Evolutionary conservation across 2,888 invertebrate genomes (phyloP).

Genomic region (Polia nebulosa): DNA sequence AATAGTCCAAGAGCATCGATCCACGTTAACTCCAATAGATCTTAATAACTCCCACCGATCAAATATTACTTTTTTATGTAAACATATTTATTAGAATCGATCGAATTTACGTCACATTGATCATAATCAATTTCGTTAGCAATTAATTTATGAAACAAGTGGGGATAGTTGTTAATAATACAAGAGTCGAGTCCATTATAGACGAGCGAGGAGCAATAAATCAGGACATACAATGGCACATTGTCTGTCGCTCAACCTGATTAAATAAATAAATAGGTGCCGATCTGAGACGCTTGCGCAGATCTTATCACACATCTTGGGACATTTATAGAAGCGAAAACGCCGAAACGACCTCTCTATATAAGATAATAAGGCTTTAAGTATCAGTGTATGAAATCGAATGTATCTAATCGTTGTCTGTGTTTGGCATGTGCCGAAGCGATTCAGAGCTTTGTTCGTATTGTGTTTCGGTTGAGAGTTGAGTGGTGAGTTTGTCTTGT

Average conservation of each 20-base stretch:
- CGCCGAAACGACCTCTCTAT: constrained; percentile 77
- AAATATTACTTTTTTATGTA: constrained; percentile 59
- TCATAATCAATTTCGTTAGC: constrained; percentile 57
- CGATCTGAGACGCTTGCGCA: constrained; percentile 83
- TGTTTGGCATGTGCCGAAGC: constrained; percentile 63
- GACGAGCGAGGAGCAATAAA: constrained; percentile 83
- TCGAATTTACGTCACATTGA: constrained; percentile 56
- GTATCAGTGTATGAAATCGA: constrained; percentile 72
- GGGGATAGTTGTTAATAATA: constrained; percentile 75
- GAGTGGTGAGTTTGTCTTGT: constrained; percentile 69
- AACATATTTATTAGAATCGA: constrained; percentile 58
- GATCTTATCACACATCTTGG: constrained; percentile 85
- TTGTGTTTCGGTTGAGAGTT: constrained; percentile 70
- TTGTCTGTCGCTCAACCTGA: constrained; percentile 89
- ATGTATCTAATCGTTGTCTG: constrained; percentile 73
- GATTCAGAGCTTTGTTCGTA: constrained; percentile 71
- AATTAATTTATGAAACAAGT: constrained; percentile 72
- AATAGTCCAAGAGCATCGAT: constrained; percentile 55
- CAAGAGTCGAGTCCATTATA: constrained; percentile 79
- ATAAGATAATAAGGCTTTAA: constrained; percentile 76
- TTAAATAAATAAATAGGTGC: constrained; percentile 90
- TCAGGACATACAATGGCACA: constrained; percentile 89
- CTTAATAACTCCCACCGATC: constrained; percentile 47
- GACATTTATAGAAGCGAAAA: constrained; percentile 81
- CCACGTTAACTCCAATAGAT: constrained; percentile 42